These are phyloP conservation scores for Premnoplex brunnescens DNA, from an alignment of 2,797 vertebrate genomes.

Conservation along the genomic window DNA sequence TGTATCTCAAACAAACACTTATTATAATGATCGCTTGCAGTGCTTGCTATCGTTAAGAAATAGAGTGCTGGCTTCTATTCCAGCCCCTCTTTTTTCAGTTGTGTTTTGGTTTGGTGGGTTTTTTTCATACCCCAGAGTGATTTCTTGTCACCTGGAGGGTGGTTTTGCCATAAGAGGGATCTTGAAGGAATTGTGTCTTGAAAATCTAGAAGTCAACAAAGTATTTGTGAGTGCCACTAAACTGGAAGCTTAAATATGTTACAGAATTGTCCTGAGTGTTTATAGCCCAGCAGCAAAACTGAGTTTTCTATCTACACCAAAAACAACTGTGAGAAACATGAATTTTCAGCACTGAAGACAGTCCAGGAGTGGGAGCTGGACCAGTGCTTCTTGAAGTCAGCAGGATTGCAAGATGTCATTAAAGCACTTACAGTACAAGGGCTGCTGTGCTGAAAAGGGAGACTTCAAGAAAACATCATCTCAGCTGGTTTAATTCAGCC, in stretches of 20 bases:
- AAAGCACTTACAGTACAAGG: background rate
- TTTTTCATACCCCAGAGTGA: background rate
- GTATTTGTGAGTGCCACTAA: background rate
- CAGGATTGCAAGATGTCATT: background rate
- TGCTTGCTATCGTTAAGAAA: background rate
- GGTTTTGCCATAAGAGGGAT: background rate
- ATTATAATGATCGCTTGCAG: background rate
- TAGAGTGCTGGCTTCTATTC: background rate
- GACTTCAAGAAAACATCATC: background rate
- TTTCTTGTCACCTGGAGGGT: background rate
- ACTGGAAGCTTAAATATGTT: background rate
- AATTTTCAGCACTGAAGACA: background rate
- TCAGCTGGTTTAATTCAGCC: background rate
- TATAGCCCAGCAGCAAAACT: background rate
- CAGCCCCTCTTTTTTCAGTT: background rate
- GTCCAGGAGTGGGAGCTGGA: background rate
- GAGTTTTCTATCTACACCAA: background rate
- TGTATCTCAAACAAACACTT: constrained; percentile 54
- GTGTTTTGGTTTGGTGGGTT: background rate
- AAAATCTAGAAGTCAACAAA: background rate
- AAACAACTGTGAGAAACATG: background rate
- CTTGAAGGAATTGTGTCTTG: background rate
- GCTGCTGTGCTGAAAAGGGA: background rate
- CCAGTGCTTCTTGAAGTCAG: background rate
- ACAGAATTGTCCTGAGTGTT: background rate